Evolutionary conservation across 2,888 invertebrate genomes (phyloP).

Genomic region (Agrochola lota): DNA sequence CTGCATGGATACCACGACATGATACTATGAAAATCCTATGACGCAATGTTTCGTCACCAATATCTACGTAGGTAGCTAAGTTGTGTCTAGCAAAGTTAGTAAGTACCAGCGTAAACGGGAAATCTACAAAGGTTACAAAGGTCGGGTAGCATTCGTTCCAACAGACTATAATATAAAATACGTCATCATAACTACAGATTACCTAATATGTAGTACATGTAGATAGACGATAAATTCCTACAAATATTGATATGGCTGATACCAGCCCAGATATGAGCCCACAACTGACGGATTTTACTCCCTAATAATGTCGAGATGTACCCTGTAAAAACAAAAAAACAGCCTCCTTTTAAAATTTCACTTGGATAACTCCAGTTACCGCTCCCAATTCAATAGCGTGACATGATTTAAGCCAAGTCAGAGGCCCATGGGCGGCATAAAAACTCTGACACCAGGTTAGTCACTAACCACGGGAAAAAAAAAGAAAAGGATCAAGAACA

Average conservation of each 20-base stretch:
- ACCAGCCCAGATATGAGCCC: no score
- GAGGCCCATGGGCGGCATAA: no score
- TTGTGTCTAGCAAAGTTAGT: conserved; percentile 11
- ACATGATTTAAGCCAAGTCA: no score
- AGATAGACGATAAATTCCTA: neutral
- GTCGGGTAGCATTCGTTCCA: conserved; percentile 5
- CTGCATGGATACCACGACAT: neutral
- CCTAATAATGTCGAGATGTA: neutral
- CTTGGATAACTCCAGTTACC: neutral
- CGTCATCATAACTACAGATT: conserved; percentile 24
- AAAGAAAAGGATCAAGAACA: neutral
- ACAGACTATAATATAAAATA: conserved; percentile 1
- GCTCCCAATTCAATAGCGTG: no score
- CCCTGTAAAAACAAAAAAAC: neutral
- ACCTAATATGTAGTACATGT: neutral
- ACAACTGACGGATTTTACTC: neutral
- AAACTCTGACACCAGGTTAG: no score
- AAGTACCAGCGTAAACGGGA: neutral
- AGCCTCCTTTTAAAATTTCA: neutral
- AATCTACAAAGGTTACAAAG: conserved; percentile 22
- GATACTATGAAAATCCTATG: neutral
- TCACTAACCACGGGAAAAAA: no score
- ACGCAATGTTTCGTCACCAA: neutral
- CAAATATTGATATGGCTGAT: neutral
- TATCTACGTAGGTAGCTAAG: neutral